These are phyloP conservation scores for Phasianus colchicus DNA, from an alignment of 2,113 vertebrate genomes.

Conservation along the genomic window DNA sequence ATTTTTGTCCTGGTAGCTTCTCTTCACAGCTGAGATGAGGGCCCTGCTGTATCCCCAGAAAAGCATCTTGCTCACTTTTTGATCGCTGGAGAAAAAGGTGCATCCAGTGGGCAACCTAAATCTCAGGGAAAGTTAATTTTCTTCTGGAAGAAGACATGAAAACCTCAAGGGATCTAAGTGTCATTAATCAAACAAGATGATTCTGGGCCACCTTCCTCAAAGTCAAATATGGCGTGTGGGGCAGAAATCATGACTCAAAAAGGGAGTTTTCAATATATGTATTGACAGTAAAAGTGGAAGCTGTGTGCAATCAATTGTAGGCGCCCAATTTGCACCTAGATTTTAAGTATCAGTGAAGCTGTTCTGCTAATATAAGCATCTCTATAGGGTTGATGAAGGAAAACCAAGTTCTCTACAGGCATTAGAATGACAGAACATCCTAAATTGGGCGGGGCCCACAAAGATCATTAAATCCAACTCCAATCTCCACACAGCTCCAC, in stretches of 20 bases:
- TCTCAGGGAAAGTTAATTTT: background rate
- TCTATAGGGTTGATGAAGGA: background rate
- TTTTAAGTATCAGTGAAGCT: background rate
- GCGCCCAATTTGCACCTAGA: background rate
- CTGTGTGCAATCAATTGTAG: background rate
- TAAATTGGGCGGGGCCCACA: too few relatives aligned
- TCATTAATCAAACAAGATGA: background rate
- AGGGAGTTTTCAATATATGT: background rate
- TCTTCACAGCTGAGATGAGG: background rate
- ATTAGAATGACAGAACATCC: too few relatives aligned
- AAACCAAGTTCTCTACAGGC: background rate
- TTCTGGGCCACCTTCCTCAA: background rate
- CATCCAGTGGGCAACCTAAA: background rate
- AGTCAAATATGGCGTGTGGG: background rate
- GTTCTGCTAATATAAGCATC: background rate
- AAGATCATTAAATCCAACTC: too few relatives aligned
- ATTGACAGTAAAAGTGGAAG: background rate
- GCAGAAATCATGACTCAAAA: background rate
- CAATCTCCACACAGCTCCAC: too few relatives aligned
- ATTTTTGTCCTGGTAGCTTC: background rate
- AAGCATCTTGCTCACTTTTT: background rate
- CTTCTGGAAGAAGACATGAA: slow-evolving; percentile 8
- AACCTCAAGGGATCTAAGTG: background rate
- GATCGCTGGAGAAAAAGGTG: background rate
- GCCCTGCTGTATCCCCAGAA: background rate